phyloP scores from a whole-genome alignment of 2,113 vertebrate genomes.

The Malurus cyaneus region DNA sequence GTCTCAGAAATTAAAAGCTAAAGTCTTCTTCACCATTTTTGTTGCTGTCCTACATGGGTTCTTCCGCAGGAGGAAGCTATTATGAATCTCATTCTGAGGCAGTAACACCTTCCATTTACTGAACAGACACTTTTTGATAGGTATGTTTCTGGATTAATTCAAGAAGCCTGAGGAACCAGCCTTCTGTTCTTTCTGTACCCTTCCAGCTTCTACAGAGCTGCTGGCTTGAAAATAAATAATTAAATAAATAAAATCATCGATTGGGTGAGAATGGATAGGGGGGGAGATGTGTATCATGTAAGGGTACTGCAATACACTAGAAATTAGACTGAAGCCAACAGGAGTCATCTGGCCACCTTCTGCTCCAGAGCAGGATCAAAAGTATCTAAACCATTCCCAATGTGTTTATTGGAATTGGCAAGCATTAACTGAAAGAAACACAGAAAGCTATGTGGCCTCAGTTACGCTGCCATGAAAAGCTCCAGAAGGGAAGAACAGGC shows the following conservation, averaged over 20 bases:
- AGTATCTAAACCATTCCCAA: neutral
- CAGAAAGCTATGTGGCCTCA: neutral
- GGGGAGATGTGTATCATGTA: neutral
- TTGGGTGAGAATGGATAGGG: accelerated
- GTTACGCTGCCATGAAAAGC: neutral
- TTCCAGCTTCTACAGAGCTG: neutral
- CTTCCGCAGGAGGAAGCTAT: neutral
- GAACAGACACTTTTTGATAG: neutral
- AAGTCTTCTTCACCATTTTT: neutral
- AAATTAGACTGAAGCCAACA: neutral
- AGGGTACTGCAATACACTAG: neutral
- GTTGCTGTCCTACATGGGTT: neutral
- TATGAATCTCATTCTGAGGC: neutral
- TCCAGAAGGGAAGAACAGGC: neutral
- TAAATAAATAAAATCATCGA: neutral
- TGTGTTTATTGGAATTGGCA: neutral
- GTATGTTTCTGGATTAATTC: neutral
- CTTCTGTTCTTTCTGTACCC: neutral
- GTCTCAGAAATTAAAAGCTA: neutral
- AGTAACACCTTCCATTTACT: neutral
- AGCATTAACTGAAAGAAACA: neutral
- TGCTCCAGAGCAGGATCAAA: neutral
- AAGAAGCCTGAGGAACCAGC: neutral
- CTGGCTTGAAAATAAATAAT: neutral
- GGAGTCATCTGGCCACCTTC: neutral